Evolutionary conservation across 2,797 vertebrate species (phyloP).

Genomic region (Leptatherina wallacei): DNA sequence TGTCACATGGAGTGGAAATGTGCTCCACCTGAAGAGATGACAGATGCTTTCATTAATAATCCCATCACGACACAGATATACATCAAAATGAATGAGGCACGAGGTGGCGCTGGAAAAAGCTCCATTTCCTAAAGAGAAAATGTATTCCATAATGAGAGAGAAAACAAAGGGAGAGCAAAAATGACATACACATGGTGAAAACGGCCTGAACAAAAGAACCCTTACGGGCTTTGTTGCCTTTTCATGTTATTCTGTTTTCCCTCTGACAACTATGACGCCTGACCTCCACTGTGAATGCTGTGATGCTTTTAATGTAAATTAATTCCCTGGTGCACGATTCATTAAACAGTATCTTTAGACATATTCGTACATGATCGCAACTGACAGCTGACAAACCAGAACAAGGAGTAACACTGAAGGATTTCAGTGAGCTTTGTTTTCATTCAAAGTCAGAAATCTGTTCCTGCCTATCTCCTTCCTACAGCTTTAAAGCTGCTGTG

Average conservation of each 20-base stretch:
- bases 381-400: constrained; percentile 25
- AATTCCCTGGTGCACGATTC: constrained; percentile 30
- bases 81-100: constrained; percentile 39
- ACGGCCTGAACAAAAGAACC: constrained; percentile 15
- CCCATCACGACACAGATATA: constrained; percentile 55
- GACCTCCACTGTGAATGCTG: constrained; percentile 17
- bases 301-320: constrained; percentile 14
- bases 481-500: constrained; percentile 41
- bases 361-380: constrained; percentile 27
- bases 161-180: constrained; percentile 13
- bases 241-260: constrained; percentile 6
- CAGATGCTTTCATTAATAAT: constrained; percentile 69
- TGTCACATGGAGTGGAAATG: constrained; percentile 22
- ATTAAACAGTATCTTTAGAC: constrained; percentile 11
- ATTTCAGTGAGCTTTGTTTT: constrained; percentile 40
- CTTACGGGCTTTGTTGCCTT: constrained; percentile 5
- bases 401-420: neutral
- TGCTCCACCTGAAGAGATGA: constrained; percentile 44
- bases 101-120: constrained; percentile 6
- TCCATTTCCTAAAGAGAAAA: constrained; percentile 20
- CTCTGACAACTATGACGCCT: constrained; percentile 1
- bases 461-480: constrained; percentile 27
- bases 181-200: constrained; percentile 20
- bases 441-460: constrained; percentile 32
- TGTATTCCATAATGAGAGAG: constrained; percentile 23